Conservation (phyloP, 2,113 vertebrate species). For the Forbesichthys agassizii region DNA sequence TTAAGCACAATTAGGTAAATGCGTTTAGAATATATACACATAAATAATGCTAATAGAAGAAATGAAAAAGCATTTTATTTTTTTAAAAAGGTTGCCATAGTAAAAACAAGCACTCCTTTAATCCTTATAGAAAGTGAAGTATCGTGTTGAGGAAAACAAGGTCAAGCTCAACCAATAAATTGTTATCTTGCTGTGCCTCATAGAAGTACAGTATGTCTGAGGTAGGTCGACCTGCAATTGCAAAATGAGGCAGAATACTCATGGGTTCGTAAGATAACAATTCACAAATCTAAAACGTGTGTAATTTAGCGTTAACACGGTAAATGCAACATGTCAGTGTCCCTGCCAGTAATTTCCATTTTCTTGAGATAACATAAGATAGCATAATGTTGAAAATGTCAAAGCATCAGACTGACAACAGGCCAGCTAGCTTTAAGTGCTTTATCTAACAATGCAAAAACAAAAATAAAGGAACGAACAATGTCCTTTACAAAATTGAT, state of each 20-base stretch:
- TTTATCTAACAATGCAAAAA: conserved; percentile 32
- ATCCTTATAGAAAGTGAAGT: conserved; percentile 28
- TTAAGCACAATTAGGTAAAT: neutral
- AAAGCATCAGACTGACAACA: neutral
- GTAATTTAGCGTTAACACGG: neutral
- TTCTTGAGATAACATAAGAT: neutral
- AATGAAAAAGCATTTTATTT: conserved; percentile 43
- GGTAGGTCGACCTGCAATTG: conserved; percentile 13
- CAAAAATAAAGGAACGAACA: too few relatives aligned
- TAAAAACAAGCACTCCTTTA: conserved; percentile 33
- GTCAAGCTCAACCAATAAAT: neutral
- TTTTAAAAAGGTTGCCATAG: conserved; percentile 28
- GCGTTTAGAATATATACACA: too few relatives aligned
- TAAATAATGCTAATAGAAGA: neutral
- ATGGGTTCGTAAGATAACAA: too few relatives aligned
- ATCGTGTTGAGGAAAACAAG: conserved; percentile 28
- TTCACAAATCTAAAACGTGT: too few relatives aligned
- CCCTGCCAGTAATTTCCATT: neutral
- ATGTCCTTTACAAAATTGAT: conserved; percentile 5
- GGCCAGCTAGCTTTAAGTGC: conserved; percentile 27
- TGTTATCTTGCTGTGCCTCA: conserved; percentile 15
- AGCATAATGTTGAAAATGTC: neutral
- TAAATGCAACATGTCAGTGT: neutral
- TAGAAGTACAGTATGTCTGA: conserved; percentile 26
- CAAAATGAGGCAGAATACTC: neutral